Conservation (phyloP, 2,113 vertebrate species). For the Leptodactylus fuscus region DNA sequence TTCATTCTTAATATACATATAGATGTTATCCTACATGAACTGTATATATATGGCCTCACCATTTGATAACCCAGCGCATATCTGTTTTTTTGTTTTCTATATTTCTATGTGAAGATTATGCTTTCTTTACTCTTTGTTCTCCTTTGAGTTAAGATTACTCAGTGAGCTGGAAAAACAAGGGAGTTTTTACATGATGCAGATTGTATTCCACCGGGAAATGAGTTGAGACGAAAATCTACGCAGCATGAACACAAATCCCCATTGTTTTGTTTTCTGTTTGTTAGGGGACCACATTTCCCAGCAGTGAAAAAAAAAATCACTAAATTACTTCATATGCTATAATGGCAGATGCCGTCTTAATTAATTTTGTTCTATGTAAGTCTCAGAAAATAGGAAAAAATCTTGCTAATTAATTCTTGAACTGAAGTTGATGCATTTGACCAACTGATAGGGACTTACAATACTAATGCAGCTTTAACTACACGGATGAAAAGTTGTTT, state of each 20-base stretch:
- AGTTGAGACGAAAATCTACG: constrained; percentile 32
- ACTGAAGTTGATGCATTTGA: constrained; percentile 24
- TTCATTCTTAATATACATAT: neutral
- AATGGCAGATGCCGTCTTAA: constrained; percentile 41
- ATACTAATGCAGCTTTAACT: neutral
- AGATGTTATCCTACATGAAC: neutral
- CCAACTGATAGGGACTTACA: neutral
- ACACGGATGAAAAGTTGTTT: neutral
- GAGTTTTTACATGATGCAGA: constrained; percentile 42
- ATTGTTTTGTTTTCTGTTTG: constrained; percentile 45
- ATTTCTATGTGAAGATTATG: neutral
- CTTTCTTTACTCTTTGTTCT: constrained; percentile 5
- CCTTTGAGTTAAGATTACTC: constrained; percentile 36
- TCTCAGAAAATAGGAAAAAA: constrained; percentile 17
- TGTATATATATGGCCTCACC: neutral
- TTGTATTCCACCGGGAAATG: constrained; percentile 42
- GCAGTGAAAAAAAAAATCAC: constrained; percentile 20
- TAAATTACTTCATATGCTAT: constrained; percentile 26
- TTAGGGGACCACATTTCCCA: constrained; percentile 24
- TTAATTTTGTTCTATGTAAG: constrained; percentile 21
- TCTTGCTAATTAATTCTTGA: constrained; percentile 33
- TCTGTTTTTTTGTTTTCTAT: constrained; percentile 3
- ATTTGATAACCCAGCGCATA: neutral
- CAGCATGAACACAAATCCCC: constrained; percentile 42
- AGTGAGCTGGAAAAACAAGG: constrained; percentile 39